Base-by-base conservation (phyloP, 1,140 invertebrate species). In the Platorchestia sp. region DNA sequence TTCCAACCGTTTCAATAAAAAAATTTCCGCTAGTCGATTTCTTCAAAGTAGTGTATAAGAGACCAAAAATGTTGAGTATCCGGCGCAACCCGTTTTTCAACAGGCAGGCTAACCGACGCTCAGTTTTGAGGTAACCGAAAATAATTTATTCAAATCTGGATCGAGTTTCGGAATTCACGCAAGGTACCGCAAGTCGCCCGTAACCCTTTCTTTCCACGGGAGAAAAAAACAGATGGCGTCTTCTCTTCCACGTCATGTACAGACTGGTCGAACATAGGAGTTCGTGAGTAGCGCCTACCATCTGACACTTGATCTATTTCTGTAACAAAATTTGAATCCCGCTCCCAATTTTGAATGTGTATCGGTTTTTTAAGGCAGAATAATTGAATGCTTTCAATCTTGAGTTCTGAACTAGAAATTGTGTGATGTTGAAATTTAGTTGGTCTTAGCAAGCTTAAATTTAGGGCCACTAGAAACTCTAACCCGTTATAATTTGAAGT, bases 141-240 rank as follows among this genome's bases (percentile, higher is more conserved):
- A 93, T 93, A 93, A 93, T 47, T 93, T 47, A 93, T 93, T 93
- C 91, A 93, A 93, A 93, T 93, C 45, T 44, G 91, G 91, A 93
- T 47, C 43, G 45, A 45, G 91, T 45, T 45, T 47, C 91, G 7
- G 43, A 47, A 93, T 93, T 93, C 91, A 93, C 91, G 91, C 91
- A 93, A 10, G 44, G 41, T 40, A 93, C 91, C 91, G n/a, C 91
- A 93, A 47, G 19, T 40, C 47, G 7, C 10, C 91, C 27, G 40
- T 93, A 93, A 93, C 91, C 91, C 91, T 93, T 93, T 47, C 45
- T 44, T 44, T 90, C 41, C 36, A 90, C 42, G 41, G 91, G 43
- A 47, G 44, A 47, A 47, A 93, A 93, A 75, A 75, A 75, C 6
- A 7, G 14, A 36, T 22, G 59, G 14, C 59, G 14, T 90, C 87